These are phyloP conservation scores for Ceratothoa steindachneri DNA, from an alignment of 2,888 invertebrate genomes.

Conservation along the genomic window DNA sequence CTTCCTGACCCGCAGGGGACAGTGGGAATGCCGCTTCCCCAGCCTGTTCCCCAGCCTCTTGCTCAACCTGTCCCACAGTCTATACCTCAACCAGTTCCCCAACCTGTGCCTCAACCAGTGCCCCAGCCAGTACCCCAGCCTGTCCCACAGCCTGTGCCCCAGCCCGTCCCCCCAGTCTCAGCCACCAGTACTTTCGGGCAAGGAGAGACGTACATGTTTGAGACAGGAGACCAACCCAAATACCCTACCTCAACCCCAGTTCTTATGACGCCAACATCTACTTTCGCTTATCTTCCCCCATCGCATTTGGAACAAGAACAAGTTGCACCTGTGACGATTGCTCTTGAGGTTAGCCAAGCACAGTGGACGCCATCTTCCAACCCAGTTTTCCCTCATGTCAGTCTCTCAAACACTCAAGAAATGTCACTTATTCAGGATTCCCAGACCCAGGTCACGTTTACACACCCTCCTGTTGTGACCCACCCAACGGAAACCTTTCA, in stretches of 20 bases:
- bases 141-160: conserved; percentile 5
- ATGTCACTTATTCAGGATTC: background rate
- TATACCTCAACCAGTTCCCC: conserved; percentile 1
- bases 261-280: background rate
- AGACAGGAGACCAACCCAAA: background rate
- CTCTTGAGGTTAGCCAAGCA: background rate
- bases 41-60: background rate
- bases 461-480: background rate
- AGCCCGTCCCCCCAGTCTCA: background rate
- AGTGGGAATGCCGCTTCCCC: background rate
- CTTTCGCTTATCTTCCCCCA: background rate
- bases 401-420: background rate
- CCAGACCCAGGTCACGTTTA: background rate
- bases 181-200: background rate
- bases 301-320: background rate
- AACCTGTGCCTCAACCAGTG: background rate
- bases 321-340: background rate
- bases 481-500: background rate
- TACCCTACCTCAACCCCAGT: background rate
- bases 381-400: background rate
- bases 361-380: background rate
- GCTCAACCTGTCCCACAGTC: background rate
- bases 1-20: background rate
- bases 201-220: background rate
- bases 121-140: background rate